Evolutionary conservation across 1,140 invertebrate species (phyloP).

Genomic region (Phocides pigmalion): DNA sequence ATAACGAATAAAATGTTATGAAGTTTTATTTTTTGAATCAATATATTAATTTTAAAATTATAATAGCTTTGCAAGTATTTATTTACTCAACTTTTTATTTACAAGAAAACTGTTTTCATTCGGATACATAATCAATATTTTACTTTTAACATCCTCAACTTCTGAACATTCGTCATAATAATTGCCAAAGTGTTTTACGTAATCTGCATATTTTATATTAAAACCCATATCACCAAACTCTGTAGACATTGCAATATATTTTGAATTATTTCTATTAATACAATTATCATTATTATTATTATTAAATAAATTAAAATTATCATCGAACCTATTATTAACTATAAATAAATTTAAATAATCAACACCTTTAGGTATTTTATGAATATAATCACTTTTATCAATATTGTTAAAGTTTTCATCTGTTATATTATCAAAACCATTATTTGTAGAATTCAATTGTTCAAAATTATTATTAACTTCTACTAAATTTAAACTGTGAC

Average conservation of each 20-base stretch:
- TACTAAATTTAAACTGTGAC: slow-evolving; percentile 1
- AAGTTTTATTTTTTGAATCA: too few species aligned
- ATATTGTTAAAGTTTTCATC: slow-evolving; percentile 22
- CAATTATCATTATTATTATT: slow-evolving; percentile 10
- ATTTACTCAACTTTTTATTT: slow-evolving; percentile 32
- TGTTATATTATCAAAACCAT: slow-evolving; percentile 7
- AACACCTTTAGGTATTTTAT: slow-evolving; percentile 50
- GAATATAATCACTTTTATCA: neutral
- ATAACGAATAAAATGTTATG: too few species aligned
- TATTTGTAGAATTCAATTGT: slow-evolving; percentile 7
- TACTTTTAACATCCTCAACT: slow-evolving; percentile 31
- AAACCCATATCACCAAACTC: slow-evolving; percentile 65
- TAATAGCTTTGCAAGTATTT: slow-evolving; percentile 10
- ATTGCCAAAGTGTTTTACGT: slow-evolving; percentile 42
- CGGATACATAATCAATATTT: slow-evolving; percentile 61
- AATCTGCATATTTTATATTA: slow-evolving; percentile 58
- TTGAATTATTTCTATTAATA: slow-evolving; percentile 21
- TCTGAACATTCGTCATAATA: slow-evolving; percentile 36
- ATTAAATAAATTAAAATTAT: slow-evolving; percentile 55
- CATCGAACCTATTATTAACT: slow-evolving; percentile 13
- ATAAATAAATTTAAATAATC: slow-evolving; percentile 56
- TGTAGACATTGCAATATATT: slow-evolving; percentile 49
- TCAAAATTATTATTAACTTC: neutral
- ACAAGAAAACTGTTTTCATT: slow-evolving; percentile 53
- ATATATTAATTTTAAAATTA: slow-evolving; percentile 6